Evolutionary conservation across 1,140 invertebrate species (phyloP).

Genomic region (Rhopalosiphum padi): DNA sequence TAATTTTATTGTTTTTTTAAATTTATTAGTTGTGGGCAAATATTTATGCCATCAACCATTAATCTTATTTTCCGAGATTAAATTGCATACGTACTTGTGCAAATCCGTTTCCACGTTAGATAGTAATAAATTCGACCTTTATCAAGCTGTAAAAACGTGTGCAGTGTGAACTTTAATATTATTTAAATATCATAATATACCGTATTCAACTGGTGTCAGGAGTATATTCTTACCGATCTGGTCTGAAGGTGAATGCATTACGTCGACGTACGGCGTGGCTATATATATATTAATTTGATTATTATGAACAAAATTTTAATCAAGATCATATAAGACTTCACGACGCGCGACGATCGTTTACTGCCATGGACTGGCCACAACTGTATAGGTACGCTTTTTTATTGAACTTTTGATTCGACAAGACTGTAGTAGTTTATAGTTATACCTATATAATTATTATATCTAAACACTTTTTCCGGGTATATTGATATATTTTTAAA

Average conservation of each 20-base stretch:
- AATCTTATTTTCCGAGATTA: not conserved
- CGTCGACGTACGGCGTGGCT: not conserved
- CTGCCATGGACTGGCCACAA: not conserved
- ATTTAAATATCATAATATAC: not conserved
- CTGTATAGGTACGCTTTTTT: not conserved
- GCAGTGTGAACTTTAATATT: not conserved
- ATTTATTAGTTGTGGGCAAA: not conserved
- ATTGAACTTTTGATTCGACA: not conserved
- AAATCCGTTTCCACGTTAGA: not conserved
- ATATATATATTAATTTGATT: not conserved
- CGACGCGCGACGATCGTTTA: not conserved
- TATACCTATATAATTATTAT: not conserved
- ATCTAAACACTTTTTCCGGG: not conserved
- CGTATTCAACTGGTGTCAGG: not conserved
- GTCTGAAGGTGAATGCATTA: not conserved
- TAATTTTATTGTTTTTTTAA: not conserved
- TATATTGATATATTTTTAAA: not conserved
- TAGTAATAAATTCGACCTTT: not conserved
- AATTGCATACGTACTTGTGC: not conserved
- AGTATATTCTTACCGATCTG: not conserved
- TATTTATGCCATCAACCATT: not conserved
- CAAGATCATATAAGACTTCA: not conserved
- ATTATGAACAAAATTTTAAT: not conserved
- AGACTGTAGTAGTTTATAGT: not conserved
- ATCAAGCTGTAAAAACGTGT: not conserved